phyloP scores from a whole-genome alignment of 2,797 vertebrate species.

The Sebastolobus altivelis region DNA sequence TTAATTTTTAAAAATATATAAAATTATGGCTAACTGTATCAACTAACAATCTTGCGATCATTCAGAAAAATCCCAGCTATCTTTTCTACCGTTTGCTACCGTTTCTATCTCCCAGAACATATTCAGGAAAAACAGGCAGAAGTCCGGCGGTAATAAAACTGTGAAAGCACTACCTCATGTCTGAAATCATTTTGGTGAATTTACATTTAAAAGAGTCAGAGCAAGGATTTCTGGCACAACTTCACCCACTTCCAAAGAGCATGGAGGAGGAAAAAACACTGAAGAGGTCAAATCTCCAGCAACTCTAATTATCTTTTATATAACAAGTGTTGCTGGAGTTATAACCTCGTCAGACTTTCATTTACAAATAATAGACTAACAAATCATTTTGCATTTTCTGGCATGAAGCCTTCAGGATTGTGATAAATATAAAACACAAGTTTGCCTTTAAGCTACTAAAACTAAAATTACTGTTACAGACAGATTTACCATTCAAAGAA shows the following conservation, averaged over 20 bases:
- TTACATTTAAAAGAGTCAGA: neutral
- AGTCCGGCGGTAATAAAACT: neutral
- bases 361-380: neutral
- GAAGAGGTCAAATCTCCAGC: neutral
- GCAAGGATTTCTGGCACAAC: neutral
- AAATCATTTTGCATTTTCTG: neutral
- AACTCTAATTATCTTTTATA: too few species aligned
- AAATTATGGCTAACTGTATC: neutral
- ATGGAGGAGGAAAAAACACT: neutral
- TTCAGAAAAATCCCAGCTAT: neutral
- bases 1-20: neutral
- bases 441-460: neutral
- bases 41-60: neutral
- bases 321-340: too few species aligned
- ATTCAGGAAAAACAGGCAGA: neutral
- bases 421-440: neutral
- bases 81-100: too few species aligned
- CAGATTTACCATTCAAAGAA: neutral
- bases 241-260: neutral
- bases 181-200: neutral
- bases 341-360: neutral
- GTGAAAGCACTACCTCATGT: neutral
- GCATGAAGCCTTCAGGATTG: neutral
- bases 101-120: neutral
- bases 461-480: neutral